Conservation (phyloP, 37 sponge, comb jelly and placozoan genomes). For the Mnemiopsis leidyi region DNA sequence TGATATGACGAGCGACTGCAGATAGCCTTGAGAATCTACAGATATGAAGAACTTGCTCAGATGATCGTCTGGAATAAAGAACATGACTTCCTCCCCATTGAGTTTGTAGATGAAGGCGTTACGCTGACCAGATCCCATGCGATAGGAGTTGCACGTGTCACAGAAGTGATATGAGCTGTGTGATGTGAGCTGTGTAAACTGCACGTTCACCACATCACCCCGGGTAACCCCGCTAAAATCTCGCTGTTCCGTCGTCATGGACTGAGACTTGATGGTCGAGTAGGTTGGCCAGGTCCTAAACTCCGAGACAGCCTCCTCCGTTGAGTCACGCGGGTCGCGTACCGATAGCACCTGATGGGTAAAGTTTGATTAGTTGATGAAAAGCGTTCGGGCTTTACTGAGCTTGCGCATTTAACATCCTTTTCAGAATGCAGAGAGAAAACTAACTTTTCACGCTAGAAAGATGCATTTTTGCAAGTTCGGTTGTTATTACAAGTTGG, state of each 20-base stretch:
- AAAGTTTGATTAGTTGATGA: neutral
- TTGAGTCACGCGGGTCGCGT: slow-evolving; percentile 7
- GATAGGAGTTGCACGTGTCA: slow-evolving; percentile 49
- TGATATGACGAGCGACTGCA: slow-evolving; percentile 42
- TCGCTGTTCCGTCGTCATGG: slow-evolving; percentile 6
- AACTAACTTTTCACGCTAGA: neutral
- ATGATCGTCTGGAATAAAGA: slow-evolving; percentile 41
- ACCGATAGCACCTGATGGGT: slow-evolving; percentile 17
- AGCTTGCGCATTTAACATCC: neutral
- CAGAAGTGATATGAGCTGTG: slow-evolving; percentile 58
- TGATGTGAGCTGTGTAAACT: slow-evolving; percentile 10
- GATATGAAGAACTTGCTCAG: slow-evolving; percentile 61
- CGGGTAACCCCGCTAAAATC: slow-evolving; percentile 41
- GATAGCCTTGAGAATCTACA: neutral
- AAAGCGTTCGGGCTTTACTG: neutral
- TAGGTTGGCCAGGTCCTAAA: slow-evolving; percentile 45
- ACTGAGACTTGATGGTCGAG: slow-evolving; percentile 53
- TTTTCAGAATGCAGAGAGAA: neutral
- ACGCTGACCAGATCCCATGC: slow-evolving; percentile 29
- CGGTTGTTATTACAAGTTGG: too few species aligned
- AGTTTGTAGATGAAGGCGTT: slow-evolving; percentile 60
- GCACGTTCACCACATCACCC: slow-evolving; percentile 32
- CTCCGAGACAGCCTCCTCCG: slow-evolving; percentile 11
- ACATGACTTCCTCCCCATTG: slow-evolving; percentile 36
- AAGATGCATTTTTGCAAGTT: too few species aligned